Evolutionary conservation across 1,140 invertebrate species (phyloP), one percentile per base, ranked within the genome.

Genomic region (Drosophila pachea): DNA sequence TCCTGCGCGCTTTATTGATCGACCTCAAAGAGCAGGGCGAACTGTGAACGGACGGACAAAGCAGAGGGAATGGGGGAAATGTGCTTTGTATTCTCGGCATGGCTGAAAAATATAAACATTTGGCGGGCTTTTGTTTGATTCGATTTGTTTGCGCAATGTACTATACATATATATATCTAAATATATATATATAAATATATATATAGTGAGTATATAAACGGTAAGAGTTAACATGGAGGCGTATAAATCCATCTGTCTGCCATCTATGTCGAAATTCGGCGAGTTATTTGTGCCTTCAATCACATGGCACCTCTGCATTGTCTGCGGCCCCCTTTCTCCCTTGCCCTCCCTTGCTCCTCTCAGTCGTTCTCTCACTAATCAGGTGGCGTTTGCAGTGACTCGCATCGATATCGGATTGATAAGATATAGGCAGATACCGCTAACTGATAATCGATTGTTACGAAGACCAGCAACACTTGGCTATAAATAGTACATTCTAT

Each of bases 1-100:
- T 83, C 78, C 78, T 83, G 68, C 62, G 64, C 64, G 65, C 70
- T 77, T 77, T 54, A 76, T 83, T 84, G 75, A 83, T 79, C 68
- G 79, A 67, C 66, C 75, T 60, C 68, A 78, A 52, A 52, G 49
- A 52, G 32, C 49, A 35, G 8, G 32, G 31, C 12, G 12, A 50
- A 16, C 49, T 22, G 22, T 22, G 22, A 3, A 49, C 11, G 40
- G 14, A 7, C 12, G 12, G n/a, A n/a, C 12, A 36, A 47, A 29
- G n/a, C 14, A 60, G 54, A 53, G 12, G 36, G 32, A 65, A 56
- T 22, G 22, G 47, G 60, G 12, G 68, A 76, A 73, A 70, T 82
- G 74, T 71, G 71, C 61, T 59, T 69, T 73, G 61, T 73, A 65
- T 74, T 71, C 68, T 71, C 62, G 62, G 45, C 72, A 58, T 62